Percentiles rank a stretch among this genome's conserved stretches.
phyloP scores from a whole-genome alignment of 2,113 vertebrate genomes.

The Mustela nigripes region DNA sequence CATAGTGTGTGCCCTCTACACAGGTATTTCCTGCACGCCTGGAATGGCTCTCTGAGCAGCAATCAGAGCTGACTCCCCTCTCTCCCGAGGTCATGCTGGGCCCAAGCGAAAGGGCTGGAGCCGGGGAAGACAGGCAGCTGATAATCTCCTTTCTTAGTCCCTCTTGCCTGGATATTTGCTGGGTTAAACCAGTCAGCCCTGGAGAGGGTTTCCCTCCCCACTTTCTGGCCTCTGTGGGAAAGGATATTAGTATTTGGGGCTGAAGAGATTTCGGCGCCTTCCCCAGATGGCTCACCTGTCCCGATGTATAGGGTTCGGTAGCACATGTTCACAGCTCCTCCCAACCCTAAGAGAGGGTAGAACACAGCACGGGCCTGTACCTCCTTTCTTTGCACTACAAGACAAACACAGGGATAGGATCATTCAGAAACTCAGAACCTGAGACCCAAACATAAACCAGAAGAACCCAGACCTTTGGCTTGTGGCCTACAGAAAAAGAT shows the following conservation, averaged over 20 bases:
- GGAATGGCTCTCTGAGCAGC: slow-evolving; percentile 7
- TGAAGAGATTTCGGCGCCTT: background rate
- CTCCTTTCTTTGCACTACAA: slow-evolving; percentile 93
- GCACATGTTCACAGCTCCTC: slow-evolving; percentile 96
- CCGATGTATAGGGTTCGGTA: slow-evolving; percentile 98
- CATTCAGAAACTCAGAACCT: slow-evolving; percentile 57
- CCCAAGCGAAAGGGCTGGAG: background rate
- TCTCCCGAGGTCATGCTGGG: background rate
- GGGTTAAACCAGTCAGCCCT: background rate
- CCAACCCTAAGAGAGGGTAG: slow-evolving; percentile 95
- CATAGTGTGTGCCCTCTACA: background rate
- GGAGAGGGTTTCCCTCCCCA: background rate
- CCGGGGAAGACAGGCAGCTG: slow-evolving; percentile 12
- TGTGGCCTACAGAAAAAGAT: background rate
- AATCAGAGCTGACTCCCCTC: background rate
- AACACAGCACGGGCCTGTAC: slow-evolving; percentile 97
- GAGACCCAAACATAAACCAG: background rate
- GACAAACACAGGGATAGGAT: slow-evolving; percentile 72
- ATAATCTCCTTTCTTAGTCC: background rate
- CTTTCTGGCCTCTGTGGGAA: background rate
- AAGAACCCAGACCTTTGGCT: slow-evolving; percentile 31
- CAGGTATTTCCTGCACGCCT: background rate
- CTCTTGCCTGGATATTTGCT: background rate
- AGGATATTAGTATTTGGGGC: background rate
- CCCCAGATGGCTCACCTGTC: slow-evolving; percentile 91